phyloP scores from a whole-genome alignment of 2,888 invertebrate genomes.

The Dusona sp. region DNA sequence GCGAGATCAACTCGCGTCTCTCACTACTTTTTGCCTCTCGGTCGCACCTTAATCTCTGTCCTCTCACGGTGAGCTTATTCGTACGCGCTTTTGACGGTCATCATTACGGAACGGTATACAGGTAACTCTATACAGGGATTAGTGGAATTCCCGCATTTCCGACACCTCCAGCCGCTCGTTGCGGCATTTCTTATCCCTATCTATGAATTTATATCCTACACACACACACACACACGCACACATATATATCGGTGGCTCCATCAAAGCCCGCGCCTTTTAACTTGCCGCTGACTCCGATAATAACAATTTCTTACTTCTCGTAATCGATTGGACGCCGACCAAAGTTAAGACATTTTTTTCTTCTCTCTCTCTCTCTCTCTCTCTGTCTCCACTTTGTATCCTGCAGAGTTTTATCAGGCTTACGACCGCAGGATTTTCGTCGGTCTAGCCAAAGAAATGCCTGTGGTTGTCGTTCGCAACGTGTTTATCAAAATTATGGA shows the following conservation, averaged over 20 bases:
- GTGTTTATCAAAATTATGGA: constrained; percentile 41
- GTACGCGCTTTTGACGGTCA: constrained; percentile 37
- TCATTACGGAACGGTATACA: constrained; percentile 7
- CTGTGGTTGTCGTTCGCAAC: constrained; percentile 13
- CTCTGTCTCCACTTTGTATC: not conserved
- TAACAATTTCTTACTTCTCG: constrained; percentile 31
- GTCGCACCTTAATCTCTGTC: constrained; percentile 40
- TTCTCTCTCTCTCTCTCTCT: not conserved
- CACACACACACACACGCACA: not conserved
- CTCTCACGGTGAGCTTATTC: constrained; percentile 13
- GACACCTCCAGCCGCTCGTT: constrained; percentile 37
- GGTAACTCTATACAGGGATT: constrained; percentile 57
- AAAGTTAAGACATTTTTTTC: constrained; percentile 46
- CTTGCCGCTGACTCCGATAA: constrained; percentile 30
- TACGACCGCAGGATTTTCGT: constrained; percentile 20
- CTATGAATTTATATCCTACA: constrained; percentile 30
- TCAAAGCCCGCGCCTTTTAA: constrained; percentile 32
- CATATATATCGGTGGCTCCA: constrained; percentile 7
- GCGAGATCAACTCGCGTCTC: constrained; percentile 38
- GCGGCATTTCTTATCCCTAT: constrained; percentile 58
- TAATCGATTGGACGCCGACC: constrained; percentile 44
- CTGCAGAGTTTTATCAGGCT: constrained; percentile 48
- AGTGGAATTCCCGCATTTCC: constrained; percentile 64
- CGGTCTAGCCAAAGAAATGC: constrained; percentile 36
- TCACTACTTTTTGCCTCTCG: constrained; percentile 20